Evolutionary conservation across 2,797 vertebrate species (phyloP).

Genomic region (Darevskia mixta): DNA sequence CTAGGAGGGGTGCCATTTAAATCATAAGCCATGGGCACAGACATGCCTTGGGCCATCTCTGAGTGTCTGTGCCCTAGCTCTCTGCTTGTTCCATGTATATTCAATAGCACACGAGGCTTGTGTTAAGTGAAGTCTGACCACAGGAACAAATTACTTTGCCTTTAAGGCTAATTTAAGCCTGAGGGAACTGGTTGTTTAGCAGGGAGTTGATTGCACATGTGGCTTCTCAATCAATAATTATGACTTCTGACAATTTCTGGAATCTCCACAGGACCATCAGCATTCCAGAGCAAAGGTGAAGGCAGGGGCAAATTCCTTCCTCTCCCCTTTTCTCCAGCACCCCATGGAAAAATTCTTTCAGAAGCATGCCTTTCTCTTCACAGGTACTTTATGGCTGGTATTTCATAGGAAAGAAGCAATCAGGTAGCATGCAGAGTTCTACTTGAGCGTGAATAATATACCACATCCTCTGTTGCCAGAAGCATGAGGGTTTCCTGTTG

Average conservation of each 20-base stretch:
- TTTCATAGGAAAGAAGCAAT: constrained; percentile 5
- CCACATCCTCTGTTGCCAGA: background rate
- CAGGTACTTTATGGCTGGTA: background rate
- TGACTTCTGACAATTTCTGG: background rate
- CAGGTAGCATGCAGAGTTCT: background rate
- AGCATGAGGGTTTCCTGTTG: constrained; percentile 2
- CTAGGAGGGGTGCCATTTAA: background rate
- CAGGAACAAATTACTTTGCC: background rate
- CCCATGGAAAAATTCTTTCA: background rate
- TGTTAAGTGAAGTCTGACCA: background rate
- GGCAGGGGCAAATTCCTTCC: background rate
- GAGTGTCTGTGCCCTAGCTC: background rate
- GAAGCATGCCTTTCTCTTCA: background rate
- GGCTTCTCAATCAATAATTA: background rate
- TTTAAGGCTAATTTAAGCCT: background rate
- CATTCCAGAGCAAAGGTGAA: constrained; percentile 14
- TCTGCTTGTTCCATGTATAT: background rate
- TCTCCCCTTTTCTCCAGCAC: background rate
- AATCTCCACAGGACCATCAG: background rate
- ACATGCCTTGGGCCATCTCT: background rate
- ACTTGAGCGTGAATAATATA: background rate
- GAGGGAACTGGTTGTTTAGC: background rate
- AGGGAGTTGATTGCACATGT: background rate
- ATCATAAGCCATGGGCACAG: background rate
- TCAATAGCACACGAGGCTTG: background rate